Conservation (phyloP, 1,140 invertebrate species). For the Hypsibius dujardini region DNA sequence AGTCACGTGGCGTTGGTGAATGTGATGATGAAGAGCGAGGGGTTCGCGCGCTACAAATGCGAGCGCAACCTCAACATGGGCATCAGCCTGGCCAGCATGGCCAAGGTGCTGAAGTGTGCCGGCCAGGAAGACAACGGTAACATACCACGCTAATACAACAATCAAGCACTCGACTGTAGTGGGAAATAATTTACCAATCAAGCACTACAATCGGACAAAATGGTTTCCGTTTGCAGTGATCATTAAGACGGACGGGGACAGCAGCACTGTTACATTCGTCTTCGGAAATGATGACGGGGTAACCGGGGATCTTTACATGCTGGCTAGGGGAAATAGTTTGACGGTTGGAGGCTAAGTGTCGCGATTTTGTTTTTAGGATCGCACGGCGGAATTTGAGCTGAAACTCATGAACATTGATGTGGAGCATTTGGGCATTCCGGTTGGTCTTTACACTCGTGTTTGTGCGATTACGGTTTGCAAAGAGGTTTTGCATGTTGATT, state of each 20-base stretch:
- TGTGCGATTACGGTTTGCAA: no score
- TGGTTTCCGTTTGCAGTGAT: conserved; percentile 43
- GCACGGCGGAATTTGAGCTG: conserved; percentile 83
- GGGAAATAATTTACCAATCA: no score
- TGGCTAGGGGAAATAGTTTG: background rate
- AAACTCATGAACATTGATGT: conserved; percentile 97
- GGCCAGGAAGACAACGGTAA: conserved; percentile 63
- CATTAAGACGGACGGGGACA: conserved; percentile 85
- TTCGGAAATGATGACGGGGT: conserved; percentile 50
- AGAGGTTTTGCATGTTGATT: no score
- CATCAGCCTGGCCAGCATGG: conserved; percentile 82
- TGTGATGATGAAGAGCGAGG: conserved; percentile 72
- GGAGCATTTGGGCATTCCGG: conserved; percentile 94
- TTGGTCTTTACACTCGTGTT: conserved; percentile 34
- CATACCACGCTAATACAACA: no score
- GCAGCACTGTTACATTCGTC: conserved; percentile 86
- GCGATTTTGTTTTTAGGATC: conserved; percentile 36
- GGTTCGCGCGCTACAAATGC: conserved; percentile 95
- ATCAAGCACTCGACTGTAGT: no score
- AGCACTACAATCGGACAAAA: no score
- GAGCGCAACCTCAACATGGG: conserved; percentile 95
- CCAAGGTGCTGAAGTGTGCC: conserved; percentile 91
- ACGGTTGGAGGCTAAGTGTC: background rate
- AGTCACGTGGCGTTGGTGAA: conserved; percentile 95
- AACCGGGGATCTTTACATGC: conserved; percentile 28